phyloP scores from a whole-genome alignment of 2,113 vertebrate genomes.

The Pao palembangensis region DNA sequence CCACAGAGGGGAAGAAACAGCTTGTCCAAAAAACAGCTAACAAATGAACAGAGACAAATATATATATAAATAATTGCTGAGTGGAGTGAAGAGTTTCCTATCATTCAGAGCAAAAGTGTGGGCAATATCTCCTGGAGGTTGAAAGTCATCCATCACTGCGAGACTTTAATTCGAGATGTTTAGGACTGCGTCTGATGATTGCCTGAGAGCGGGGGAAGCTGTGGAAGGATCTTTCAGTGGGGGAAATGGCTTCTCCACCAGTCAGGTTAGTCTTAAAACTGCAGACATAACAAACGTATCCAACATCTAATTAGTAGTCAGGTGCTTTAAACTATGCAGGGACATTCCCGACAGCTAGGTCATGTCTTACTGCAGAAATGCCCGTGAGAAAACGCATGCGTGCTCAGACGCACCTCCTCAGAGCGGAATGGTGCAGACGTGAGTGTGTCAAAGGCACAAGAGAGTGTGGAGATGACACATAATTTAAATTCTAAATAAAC shows the following conservation, averaged over 20 bases:
- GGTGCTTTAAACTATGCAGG: conserved; percentile 27
- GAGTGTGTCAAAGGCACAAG: conserved; percentile 54
- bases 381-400: conserved; percentile 5
- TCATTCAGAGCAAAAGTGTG: conserved; percentile 64
- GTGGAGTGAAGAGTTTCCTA: conserved; percentile 59
- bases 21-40: conserved; percentile 45
- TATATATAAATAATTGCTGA: conserved; percentile 71
- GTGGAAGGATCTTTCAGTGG: conserved; percentile 29
- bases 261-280: background rate
- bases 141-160: conserved; percentile 72
- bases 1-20: conserved; percentile 22
- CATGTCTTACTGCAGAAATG: conserved; percentile 16
- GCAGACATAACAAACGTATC: conserved; percentile 21
- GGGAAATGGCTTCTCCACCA: conserved; percentile 37
- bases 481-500: conserved; percentile 62
- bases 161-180: conserved; percentile 75
- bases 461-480: conserved; percentile 60
- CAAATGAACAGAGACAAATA: conserved; percentile 65
- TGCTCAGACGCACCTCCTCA: conserved; percentile 36
- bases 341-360: conserved; percentile 26
- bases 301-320: conserved; percentile 43
- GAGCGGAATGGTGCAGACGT: conserved; percentile 52
- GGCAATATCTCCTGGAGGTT: conserved; percentile 71
- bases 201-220: conserved; percentile 40
- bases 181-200: conserved; percentile 68